phyloP scores from a whole-genome alignment of 2,797 vertebrate genomes.

The Peromyscus eremicus region DNA sequence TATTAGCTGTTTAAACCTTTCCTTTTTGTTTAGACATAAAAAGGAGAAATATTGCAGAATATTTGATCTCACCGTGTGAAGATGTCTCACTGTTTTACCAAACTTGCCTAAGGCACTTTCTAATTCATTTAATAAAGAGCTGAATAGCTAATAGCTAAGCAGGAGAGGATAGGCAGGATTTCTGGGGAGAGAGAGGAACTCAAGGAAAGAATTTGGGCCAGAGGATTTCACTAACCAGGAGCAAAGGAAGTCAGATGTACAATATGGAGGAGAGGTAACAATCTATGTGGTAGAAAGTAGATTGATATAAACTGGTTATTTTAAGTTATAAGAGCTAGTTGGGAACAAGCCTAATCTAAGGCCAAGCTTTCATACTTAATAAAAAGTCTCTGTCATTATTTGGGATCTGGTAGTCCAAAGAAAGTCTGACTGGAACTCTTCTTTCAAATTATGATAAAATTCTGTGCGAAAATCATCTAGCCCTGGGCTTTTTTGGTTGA shows the following conservation, averaged over 20 bases:
- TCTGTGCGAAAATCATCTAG: neutral
- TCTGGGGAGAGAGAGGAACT: neutral
- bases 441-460: neutral
- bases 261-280: neutral
- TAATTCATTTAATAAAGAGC: neutral
- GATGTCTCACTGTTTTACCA: neutral
- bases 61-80: neutral
- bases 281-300: neutral
- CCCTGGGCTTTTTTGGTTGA: neutral
- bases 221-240: neutral
- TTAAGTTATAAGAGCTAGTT: neutral
- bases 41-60: neutral
- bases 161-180: neutral
- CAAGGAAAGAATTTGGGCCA: neutral
- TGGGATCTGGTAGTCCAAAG: neutral
- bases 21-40: neutral
- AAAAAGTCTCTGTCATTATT: neutral
- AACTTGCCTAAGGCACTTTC: neutral
- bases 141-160: neutral
- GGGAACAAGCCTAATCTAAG: neutral
- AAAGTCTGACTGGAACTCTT: neutral
- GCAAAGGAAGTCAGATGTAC: neutral
- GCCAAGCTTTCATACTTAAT: neutral
- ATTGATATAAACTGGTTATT: neutral
- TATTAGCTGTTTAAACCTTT: neutral